Base-by-base conservation (phyloP, 2,888 invertebrate species). In the Vesta saturnalis region DNA sequence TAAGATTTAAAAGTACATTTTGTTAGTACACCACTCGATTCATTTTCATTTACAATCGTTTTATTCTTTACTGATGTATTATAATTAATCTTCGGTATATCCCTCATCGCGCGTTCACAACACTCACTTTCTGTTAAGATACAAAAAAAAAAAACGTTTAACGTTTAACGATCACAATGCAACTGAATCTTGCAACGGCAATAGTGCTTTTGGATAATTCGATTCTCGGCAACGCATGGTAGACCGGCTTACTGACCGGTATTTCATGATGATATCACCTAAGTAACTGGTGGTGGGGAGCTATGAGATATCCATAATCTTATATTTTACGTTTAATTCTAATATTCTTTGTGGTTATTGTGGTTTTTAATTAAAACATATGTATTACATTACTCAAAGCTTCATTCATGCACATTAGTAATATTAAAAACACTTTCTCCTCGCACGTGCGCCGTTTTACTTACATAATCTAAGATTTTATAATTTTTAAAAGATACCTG, bases 71-170 rank as follows among this genome's bases (percentile, higher is more conserved):
- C 55, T 59, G 81, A 83, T 43, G 84, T 85, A 83, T 84, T 85
- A 83, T 85, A 86, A 86, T 85, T 86, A 84, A 83, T 79, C 74
- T 81, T 76, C 58, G 69, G 70, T 66, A 73, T 77, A 67, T 73
- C 75, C 76, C 73, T 67, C 73, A 76, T 63, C 30, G 12, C 55
- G 39, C n/a, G n/a, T 14, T 12, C 8, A 3, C 46, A n/a, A 46
- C 14, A 4, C 46, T 5, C 46, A n/a, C 14, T 3, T n/a, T 46
- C n/a, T 12, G 14, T 46, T 46, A n/a, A n/a, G n/a, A 39, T 39
- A n/a, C 39, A 39, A n/a, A n/a, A n/a, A n/a, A n/a, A n/a, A 21
- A 19, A 62, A 43, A n/a, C 54, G 64, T 54, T 64, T 10, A 19
- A 47, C 15, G 59, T 54, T 23, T 47, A 46, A 56, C 46, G 22